Evolutionary conservation across 1,140 invertebrate species (phyloP).

Genomic region (Saccostrea echinata): DNA sequence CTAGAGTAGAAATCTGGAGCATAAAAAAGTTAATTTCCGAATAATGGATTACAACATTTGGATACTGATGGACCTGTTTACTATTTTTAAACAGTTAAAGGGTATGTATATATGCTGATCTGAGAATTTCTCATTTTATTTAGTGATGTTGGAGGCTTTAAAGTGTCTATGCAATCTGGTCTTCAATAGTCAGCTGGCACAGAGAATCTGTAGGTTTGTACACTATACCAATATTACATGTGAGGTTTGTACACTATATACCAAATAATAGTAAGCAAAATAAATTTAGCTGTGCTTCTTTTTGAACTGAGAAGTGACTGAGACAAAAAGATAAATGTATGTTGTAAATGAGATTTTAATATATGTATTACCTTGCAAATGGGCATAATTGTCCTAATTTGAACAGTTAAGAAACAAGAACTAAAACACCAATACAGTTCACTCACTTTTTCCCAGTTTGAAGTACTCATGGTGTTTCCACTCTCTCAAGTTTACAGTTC

Average conservation of each 20-base stretch:
- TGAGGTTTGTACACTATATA: neutral
- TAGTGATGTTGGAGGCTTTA: slow-evolving; percentile 88
- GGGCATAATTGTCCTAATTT: no score
- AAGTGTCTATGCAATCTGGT: slow-evolving; percentile 95
- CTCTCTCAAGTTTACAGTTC: no score
- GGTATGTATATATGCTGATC: neutral
- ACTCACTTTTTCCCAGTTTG: no score
- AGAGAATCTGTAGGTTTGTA: slow-evolving; percentile 84
- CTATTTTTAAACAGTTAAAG: neutral
- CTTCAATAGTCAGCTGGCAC: slow-evolving; percentile 88
- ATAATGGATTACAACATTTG: neutral
- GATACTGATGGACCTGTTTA: neutral
- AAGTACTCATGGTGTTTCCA: no score
- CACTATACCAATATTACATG: neutral
- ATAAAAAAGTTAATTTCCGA: no score
- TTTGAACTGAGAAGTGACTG: neutral
- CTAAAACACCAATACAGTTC: no score
- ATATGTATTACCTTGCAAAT: neutral
- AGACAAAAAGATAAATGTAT: neutral
- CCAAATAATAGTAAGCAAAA: neutral
- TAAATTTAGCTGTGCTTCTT: neutral
- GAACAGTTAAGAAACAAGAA: no score
- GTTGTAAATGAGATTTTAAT: neutral
- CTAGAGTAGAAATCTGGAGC: no score
- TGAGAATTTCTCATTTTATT: neutral